phyloP scores from a whole-genome alignment of 2,888 invertebrate genomes.

The Galeruca laticollis region DNA sequence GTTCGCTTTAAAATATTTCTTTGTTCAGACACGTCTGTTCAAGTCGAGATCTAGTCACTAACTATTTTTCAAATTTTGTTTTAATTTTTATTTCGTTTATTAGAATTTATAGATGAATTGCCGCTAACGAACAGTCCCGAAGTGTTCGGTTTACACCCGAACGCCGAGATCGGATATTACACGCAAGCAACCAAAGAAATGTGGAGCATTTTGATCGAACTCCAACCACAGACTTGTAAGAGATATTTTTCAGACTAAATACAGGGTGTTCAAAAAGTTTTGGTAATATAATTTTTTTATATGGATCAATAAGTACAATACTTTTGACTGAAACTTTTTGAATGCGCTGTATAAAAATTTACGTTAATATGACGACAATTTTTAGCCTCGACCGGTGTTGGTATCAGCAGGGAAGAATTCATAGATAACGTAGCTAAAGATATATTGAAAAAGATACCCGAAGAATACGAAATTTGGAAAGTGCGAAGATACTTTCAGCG shows the following conservation, averaged over 20 bases:
- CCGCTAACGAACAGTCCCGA: conserved; percentile 89
- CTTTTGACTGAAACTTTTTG: too few species aligned
- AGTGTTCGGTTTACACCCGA: conserved; percentile 93
- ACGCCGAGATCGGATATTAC: conserved; percentile 95
- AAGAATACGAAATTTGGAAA: conserved; percentile 79
- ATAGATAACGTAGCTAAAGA: conserved; percentile 85
- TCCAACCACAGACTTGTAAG: conserved; percentile 91
- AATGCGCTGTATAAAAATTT: too few species aligned
- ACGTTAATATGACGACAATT: too few species aligned
- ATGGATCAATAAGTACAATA: too few species aligned
- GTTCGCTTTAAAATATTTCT: too few species aligned
- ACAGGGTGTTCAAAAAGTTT: too few species aligned
- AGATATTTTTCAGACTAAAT: not conserved
- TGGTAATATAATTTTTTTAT: too few species aligned
- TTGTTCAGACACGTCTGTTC: too few species aligned
- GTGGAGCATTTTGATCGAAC: conserved; percentile 87
- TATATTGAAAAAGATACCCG: conserved; percentile 81
- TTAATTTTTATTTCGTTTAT: conserved; percentile 43
- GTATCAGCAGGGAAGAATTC: conserved; percentile 87
- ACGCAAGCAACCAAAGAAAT: conserved; percentile 88
- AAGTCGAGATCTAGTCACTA: too few species aligned
- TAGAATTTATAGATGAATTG: conserved; percentile 83
- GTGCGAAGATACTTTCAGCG: conserved; percentile 84
- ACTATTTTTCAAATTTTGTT: too few species aligned
- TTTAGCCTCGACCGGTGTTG: conserved; percentile 76